These are phyloP conservation scores for Cherax destructor DNA, from an alignment of 1,140 invertebrate genomes.

Conservation along the genomic window DNA sequence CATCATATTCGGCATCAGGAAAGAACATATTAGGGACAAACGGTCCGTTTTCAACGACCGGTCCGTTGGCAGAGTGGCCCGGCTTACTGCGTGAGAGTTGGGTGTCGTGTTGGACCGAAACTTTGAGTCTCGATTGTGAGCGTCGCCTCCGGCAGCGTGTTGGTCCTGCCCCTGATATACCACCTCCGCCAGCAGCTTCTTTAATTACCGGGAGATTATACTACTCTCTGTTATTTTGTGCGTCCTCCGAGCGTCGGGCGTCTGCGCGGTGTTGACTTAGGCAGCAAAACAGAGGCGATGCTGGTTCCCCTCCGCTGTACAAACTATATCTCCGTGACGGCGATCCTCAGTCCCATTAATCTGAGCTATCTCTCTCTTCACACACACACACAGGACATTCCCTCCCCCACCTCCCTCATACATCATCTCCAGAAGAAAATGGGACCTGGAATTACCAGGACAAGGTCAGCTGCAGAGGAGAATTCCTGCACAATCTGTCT, in stretches of 20 bases:
- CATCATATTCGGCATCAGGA: constrained; percentile 39
- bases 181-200: constrained; percentile 16
- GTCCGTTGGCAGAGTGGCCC: background rate
- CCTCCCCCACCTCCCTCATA: background rate
- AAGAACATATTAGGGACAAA: constrained; percentile 36
- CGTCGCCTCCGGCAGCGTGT: background rate
- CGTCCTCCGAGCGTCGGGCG: background rate
- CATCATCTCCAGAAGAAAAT: background rate
- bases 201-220: constrained; percentile 19
- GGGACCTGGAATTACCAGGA: background rate
- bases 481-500: background rate
- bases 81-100: constrained; percentile 5
- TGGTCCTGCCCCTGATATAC: constrained; percentile 14
- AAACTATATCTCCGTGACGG: background rate
- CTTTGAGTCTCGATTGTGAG: background rate
- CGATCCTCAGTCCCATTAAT: background rate
- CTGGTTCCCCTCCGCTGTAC: background rate
- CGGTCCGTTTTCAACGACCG: background rate
- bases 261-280: background rate
- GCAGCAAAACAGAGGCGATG: background rate
- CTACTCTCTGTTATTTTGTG: constrained; percentile 21
- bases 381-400: background rate
- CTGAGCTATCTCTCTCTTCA: background rate
- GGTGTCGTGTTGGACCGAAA: background rate
- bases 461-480: background rate